A percentile compares a stretch with the other conserved stretches of the same genome.
Conservation (phyloP, 2,797 vertebrate genomes). For the Esox masquinongy region DNA sequence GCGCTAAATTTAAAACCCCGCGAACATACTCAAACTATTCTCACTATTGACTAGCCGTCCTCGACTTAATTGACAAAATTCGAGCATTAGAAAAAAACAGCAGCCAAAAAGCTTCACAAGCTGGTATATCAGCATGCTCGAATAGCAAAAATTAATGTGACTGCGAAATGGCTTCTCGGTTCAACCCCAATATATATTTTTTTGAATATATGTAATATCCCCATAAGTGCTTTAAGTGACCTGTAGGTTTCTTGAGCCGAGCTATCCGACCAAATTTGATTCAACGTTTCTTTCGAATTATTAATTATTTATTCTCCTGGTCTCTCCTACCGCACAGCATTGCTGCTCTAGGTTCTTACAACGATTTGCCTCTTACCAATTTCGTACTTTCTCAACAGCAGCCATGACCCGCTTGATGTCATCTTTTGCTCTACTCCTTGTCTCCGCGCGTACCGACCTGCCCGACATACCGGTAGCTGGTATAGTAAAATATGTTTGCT, state of each 20-base stretch:
- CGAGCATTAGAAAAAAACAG: background rate
- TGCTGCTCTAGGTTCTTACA: slow-evolving; percentile 72
- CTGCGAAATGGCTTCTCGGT: slow-evolving; percentile 96
- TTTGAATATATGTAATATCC: background rate
- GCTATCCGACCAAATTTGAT: slow-evolving; percentile 58
- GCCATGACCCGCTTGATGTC: slow-evolving; percentile 98
- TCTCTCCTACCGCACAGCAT: slow-evolving; percentile 79
- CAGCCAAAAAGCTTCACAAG: slow-evolving; percentile 11
- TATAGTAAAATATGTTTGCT: slow-evolving; percentile 75
- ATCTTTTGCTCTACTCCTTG: slow-evolving; percentile 98
- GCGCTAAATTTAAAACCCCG: slow-evolving; percentile 86
- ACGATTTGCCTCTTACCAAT: slow-evolving; percentile 83
- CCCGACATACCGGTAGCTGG: slow-evolving; percentile 86
- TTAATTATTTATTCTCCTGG: slow-evolving; percentile 62
- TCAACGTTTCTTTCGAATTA: slow-evolving; percentile 69
- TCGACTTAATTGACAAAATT: slow-evolving; percentile 33
- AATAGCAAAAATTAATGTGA: slow-evolving; percentile 85
- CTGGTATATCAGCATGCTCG: slow-evolving; percentile 54
- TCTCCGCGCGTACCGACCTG: slow-evolving; percentile 97
- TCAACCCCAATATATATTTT: slow-evolving; percentile 59
- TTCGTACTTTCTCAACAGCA: slow-evolving; percentile 99
- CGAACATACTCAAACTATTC: slow-evolving; percentile 63
- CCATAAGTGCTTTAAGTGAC: slow-evolving; percentile 1
- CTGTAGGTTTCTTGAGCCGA: slow-evolving; percentile 62
- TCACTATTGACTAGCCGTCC: slow-evolving; percentile 70